Conservation (phyloP, 2,888 invertebrate species). For the Polydesmus complanatus region DNA sequence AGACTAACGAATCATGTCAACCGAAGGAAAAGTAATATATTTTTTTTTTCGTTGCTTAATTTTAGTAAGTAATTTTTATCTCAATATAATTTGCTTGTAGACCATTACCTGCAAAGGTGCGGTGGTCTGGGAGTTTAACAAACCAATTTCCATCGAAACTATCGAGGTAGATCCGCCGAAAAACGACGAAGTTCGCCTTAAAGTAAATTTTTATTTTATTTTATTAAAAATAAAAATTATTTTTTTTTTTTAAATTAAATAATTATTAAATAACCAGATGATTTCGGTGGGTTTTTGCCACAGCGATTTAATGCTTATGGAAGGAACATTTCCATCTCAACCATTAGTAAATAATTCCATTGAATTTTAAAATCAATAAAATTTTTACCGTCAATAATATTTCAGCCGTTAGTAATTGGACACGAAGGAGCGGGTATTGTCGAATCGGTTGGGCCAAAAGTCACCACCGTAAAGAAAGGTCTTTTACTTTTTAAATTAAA, state of each 20-base stretch:
- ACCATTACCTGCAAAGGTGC: constrained; percentile 85
- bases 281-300: constrained; percentile 9
- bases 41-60: too few species aligned
- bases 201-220: too few species aligned
- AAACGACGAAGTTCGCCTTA: constrained; percentile 14
- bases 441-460: constrained; percentile 90
- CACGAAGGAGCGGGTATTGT: constrained; percentile 95
- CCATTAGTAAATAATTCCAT: too few species aligned
- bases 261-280: too few species aligned
- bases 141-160: constrained; percentile 74
- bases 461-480: constrained; percentile 70
- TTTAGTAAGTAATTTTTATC: too few species aligned
- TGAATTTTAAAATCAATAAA: too few species aligned
- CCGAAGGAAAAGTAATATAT: background rate
- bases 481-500: too few species aligned
- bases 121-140: constrained; percentile 88
- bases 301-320: constrained; percentile 6
- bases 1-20: too few species aligned
- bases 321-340: constrained; percentile 16
- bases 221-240: too few species aligned
- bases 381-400: too few species aligned
- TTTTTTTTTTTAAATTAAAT: too few species aligned
- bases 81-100: too few species aligned
- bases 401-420: constrained; percentile 56
- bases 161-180: constrained; percentile 34